Evolutionary conservation across 2,888 invertebrate genomes (phyloP).

Genomic region (Leptopterna dolabrata): DNA sequence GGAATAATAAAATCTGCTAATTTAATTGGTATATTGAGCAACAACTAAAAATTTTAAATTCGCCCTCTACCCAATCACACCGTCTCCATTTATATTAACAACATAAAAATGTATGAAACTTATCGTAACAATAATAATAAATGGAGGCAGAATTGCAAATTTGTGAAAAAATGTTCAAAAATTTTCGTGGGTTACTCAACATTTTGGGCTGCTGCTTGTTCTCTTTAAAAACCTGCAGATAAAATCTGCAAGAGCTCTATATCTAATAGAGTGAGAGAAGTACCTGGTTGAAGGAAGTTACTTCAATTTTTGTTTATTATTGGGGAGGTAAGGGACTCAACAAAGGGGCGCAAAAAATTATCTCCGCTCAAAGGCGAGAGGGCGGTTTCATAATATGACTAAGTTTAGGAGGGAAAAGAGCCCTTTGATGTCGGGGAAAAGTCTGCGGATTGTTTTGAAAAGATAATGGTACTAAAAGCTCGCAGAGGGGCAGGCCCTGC

Average conservation of each 20-base stretch:
- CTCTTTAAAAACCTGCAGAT: too few species aligned
- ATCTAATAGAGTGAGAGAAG: not conserved
- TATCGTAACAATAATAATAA: too few species aligned
- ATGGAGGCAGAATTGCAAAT: too few species aligned
- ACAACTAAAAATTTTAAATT: too few species aligned
- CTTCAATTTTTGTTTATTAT: not conserved
- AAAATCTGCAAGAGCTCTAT: not conserved
- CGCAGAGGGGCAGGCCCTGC: not conserved
- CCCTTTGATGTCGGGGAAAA: not conserved
- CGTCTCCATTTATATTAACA: too few species aligned
- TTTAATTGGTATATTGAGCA: too few species aligned
- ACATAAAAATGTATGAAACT: too few species aligned
- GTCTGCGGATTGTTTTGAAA: conserved; percentile 7
- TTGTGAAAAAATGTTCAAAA: too few species aligned
- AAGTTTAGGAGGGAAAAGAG: not conserved
- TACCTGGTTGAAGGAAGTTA: not conserved
- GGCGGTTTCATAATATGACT: not conserved
- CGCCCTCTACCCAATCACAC: too few species aligned
- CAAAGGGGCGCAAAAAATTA: not conserved
- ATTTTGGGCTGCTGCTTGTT: too few species aligned
- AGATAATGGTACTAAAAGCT: conserved; percentile 3
- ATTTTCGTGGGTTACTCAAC: too few species aligned
- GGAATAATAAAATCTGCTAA: too few species aligned
- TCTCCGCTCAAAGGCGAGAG: not conserved
- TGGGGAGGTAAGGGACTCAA: not conserved